Base-by-base conservation (phyloP, 1,140 invertebrate genomes). In the Aphaenogaster rudis region DNA sequence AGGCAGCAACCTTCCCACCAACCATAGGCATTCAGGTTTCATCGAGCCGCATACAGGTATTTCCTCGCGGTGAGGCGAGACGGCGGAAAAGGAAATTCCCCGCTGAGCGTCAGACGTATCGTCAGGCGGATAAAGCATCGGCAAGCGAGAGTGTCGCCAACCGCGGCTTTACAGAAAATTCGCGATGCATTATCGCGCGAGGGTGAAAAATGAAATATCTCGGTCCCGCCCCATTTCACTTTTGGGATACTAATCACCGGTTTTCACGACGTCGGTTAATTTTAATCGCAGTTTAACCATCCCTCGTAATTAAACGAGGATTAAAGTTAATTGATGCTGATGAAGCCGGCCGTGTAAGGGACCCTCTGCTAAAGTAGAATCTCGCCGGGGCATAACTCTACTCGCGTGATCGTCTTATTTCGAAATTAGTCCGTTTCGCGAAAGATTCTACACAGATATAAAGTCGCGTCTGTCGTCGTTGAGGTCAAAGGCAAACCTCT, bases 281-380 rank as follows among this genome's bases (percentile, higher is more conserved):
- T 61, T 74, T 84, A 39, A 84, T 84, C 54, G 17, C n/a, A 84
- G 69, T 84, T 84, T 84, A 74, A 84, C 11, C 69, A 28, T 72
- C 17, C 4, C 42, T n/a, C 15, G 42, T 15, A 48, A 84, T 84
- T 61, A 76, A 84, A 84, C n/a, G 42, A 15, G 57, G 45, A 84
- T 84, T 84, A 63, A 84, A 84, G 80, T 84, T 84, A 59, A 76
- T 66, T 63, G 78, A 67, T 67, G 33, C 50, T 17, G 57, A 59
- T 50, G 69, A 50, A 33, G 50, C 36, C 45, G 50, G 17, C 64
- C 7, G 13, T 8, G 13, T 33, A 17, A 36, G 28, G 3, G 13
- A 50, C 17, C n/a, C 28, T 28, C 28, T 28, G 42, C 33, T 36
- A 15, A 21, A 74, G 45, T 71, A 33, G 48, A 45, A 69, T 81